These are phyloP conservation scores for Agonopterix alstromeriana DNA, from an alignment of 2,888 invertebrate species.

Conservation along the genomic window DNA sequence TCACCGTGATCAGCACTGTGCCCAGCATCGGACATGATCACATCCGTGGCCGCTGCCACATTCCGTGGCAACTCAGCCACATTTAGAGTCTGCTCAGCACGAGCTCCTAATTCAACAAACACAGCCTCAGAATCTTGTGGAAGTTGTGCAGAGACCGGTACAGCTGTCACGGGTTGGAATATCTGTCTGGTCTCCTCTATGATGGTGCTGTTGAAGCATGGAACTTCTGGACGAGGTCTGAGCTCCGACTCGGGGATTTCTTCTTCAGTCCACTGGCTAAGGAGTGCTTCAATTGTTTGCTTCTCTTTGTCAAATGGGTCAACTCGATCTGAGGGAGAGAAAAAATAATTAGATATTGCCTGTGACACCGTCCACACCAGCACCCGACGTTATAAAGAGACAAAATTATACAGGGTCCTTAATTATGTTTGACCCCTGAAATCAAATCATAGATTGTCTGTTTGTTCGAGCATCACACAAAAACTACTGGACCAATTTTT, in stretches of 20 bases:
- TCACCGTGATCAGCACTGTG: constrained; percentile 38
- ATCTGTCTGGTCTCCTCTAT: constrained; percentile 60
- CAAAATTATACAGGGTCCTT: too few species aligned
- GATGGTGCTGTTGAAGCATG: constrained; percentile 56
- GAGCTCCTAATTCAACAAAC: constrained; percentile 42
- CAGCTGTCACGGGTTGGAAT: constrained; percentile 53
- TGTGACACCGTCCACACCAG: too few species aligned
- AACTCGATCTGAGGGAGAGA: constrained; percentile 42
- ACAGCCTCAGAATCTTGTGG: constrained; percentile 40
- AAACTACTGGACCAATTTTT: too few species aligned
- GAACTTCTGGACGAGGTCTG: constrained; percentile 29
- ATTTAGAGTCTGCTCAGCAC: background rate
- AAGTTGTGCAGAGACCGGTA: constrained; percentile 34
- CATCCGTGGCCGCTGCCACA: constrained; percentile 23
- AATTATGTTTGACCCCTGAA: too few species aligned
- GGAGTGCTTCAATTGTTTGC: constrained; percentile 57
- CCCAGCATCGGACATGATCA: constrained; percentile 41
- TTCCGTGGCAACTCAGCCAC: background rate
- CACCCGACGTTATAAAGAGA: too few species aligned
- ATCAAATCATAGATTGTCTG: too few species aligned
- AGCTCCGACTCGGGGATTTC: constrained; percentile 54
- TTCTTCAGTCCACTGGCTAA: constrained; percentile 70
- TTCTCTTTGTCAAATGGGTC: constrained; percentile 61
- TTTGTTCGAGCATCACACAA: too few species aligned
- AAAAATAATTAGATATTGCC: too few species aligned